Conservation (phyloP, 1,140 invertebrate genomes). For the Zaprionus ghesquierei region DNA sequence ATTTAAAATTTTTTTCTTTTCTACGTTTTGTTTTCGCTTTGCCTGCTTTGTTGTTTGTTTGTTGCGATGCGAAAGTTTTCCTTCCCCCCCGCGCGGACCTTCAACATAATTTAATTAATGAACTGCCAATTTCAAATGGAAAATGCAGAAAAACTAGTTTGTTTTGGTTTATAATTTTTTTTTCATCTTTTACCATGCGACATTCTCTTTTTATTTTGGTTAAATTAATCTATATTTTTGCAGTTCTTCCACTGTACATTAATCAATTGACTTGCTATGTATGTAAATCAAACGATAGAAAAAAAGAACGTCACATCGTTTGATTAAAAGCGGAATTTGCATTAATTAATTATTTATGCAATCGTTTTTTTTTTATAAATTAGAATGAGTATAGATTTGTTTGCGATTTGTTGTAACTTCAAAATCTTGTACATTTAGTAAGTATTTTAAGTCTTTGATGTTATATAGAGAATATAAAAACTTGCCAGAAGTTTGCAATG, state of each 20-base stretch:
- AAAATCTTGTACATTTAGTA: not conserved
- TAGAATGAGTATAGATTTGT: not conserved
- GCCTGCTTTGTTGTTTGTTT: conserved; percentile 13
- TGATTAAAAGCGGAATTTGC: conserved; percentile 26
- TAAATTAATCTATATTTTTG: not conserved
- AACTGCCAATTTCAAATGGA: conserved; percentile 52
- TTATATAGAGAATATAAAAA: too few species aligned
- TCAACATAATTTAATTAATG: conserved; percentile 58
- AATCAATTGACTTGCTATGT: conserved; percentile 55
- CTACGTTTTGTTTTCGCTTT: conserved; percentile 29
- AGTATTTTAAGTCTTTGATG: not conserved
- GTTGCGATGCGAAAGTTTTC: conserved; percentile 48
- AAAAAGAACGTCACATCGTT: conserved; percentile 12
- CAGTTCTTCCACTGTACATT: conserved; percentile 27
- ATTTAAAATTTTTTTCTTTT: conserved; percentile 35
- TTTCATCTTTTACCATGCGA: not conserved
- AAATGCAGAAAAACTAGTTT: conserved; percentile 17
- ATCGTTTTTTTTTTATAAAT: too few species aligned
- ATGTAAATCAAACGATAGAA: too few species aligned
- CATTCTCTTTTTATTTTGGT: not conserved
- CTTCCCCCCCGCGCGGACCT: conserved; percentile 12
- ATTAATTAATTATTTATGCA: too few species aligned
- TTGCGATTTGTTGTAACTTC: too few species aligned
- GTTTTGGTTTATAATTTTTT: conserved; percentile 16
- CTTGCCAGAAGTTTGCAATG: too few species aligned